Percentiles rank a stretch among this genome's conserved stretches.
These are phyloP conservation scores for Saccostrea cuccullata DNA, from an alignment of 1,140 invertebrate species.

Conservation along the genomic window DNA sequence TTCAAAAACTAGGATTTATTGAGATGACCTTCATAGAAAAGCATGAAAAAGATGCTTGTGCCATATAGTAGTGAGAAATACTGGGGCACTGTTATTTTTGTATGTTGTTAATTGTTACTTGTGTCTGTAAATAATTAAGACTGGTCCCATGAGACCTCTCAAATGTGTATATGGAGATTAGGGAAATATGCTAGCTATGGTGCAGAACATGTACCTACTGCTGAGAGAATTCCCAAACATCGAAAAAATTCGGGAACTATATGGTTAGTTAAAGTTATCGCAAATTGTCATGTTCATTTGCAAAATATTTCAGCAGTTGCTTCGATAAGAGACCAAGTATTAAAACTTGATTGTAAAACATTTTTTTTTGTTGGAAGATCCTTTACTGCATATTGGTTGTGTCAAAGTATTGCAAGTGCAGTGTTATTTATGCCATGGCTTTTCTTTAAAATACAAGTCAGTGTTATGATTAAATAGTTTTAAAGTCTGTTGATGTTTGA, in stretches of 20 bases:
- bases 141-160: neutral
- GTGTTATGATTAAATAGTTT: neutral
- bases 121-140: neutral
- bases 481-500: neutral
- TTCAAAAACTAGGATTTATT: neutral
- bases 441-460: neutral
- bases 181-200: conserved; percentile 8
- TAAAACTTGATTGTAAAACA: no score
- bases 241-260: neutral
- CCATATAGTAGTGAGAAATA: neutral
- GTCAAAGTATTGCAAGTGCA: neutral
- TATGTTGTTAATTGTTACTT: neutral
- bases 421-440: neutral
- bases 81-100: neutral
- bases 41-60: neutral
- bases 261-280: neutral
- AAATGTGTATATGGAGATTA: neutral
- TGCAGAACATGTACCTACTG: neutral
- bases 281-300: neutral
- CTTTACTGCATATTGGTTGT: neutral
- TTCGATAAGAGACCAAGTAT: neutral
- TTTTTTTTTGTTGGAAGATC: neutral
- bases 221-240: neutral
- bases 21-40: no score
- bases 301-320: neutral